Evolutionary conservation across 2,888 invertebrate species (phyloP).

Genomic region (Drosophila infuscata): DNA sequence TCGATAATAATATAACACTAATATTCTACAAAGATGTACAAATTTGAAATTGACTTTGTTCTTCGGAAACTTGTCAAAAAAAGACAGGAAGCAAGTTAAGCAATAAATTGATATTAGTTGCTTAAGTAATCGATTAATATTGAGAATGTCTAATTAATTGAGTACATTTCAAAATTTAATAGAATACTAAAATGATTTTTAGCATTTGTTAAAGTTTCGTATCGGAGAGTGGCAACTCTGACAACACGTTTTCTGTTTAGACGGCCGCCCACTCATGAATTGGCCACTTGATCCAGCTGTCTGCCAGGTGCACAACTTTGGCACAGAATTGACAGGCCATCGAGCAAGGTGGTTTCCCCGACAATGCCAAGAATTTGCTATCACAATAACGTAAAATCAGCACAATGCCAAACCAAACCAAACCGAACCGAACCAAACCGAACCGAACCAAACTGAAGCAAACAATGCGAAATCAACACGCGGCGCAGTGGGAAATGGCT

Average conservation of each 20-base stretch:
- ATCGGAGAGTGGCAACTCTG: too few species aligned
- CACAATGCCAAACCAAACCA: constrained; percentile 16
- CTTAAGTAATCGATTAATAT: too few species aligned
- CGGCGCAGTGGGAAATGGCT: constrained; percentile 3
- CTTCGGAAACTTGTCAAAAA: background rate
- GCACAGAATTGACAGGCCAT: background rate
- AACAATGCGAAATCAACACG: constrained; percentile 2
- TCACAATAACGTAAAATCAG: constrained; percentile 32
- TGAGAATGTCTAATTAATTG: background rate
- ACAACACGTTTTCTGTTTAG: background rate
- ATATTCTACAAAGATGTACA: too few species aligned
- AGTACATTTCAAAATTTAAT: background rate
- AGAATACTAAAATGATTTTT: too few species aligned
- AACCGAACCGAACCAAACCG: background rate
- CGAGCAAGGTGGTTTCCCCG: background rate
- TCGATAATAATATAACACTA: background rate
- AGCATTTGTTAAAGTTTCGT: too few species aligned
- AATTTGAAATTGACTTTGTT: background rate
- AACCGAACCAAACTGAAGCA: background rate
- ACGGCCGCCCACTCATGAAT: constrained; percentile 13
- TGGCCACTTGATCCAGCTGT: constrained; percentile 15
- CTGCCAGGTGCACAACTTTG: constrained; percentile 11
- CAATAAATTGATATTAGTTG: background rate
- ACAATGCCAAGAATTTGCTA: constrained; percentile 28
- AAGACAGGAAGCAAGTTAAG: background rate